Base-by-base conservation (phyloP, 2,113 vertebrate genomes). In the Myotis yumanensis region DNA sequence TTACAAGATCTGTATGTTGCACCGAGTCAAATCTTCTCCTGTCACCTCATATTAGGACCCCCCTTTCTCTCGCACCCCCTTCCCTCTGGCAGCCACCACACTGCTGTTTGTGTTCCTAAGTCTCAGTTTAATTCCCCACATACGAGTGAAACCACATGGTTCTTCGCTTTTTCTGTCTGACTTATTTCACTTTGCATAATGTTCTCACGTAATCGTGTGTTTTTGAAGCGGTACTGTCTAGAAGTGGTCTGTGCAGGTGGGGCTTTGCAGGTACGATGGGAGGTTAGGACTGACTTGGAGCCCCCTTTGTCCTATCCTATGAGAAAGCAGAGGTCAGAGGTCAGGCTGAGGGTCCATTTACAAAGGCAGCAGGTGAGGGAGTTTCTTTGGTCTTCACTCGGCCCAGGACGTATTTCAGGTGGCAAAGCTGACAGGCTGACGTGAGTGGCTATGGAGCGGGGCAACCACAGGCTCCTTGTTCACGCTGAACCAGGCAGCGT, bases 221-320 rank as follows among this genome's bases (percentile, higher is more conserved):
- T 64, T 87, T 66, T 77, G 43, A 89, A 72, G 64, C 17, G 59
- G 37, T 76, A 81, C 62, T 86, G 59, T 52, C 15, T 71, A 89
- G 11, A 68, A 84, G 5, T 11, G n/a, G 5, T 48, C 25, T 11
- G 12, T 71, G 83, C 71, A 46, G 48, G 69, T 16, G 17, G 10
- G 77, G 6, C 9, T 54, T 68, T 68, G 52, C 66, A 10, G 28
- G 7, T 5, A 32, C 4, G 9, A 52, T 18, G 12, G 54, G 32
- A 23, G 22, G 16, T 51, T 15, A 66, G 7, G 59, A 46, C 14
- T n/a, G 37, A 57, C 28, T 46, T 0, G 2, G 7, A 54, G 14
- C 4, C 1, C 11, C 16, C 5, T 0, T 12, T 68, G 7, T 35
- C 35, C 9, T 43, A 40, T 16, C 18, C 11, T 28, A 6, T 6